A percentile compares a stretch with the other conserved stretches of the same genome.
These are phyloP conservation scores for Lutraria lutraria DNA, from an alignment of 2,888 invertebrate species.

Conservation along the genomic window DNA sequence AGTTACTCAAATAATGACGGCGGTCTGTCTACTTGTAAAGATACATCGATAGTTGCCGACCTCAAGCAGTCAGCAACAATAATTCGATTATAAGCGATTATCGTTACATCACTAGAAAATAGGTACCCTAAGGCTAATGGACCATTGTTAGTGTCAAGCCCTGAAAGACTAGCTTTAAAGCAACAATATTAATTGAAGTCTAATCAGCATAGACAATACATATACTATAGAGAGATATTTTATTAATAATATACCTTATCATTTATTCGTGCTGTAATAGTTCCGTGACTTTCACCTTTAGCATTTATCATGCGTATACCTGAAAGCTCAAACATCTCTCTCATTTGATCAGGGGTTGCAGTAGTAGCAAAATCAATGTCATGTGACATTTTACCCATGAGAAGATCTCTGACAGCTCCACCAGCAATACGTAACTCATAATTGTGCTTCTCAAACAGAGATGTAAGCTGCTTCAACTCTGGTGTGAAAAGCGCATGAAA, in stretches of 20 bases:
- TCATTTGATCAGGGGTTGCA: constrained; percentile 98
- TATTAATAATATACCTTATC: constrained; percentile 92
- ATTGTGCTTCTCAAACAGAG: constrained; percentile 91
- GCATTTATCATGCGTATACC: constrained; percentile 96
- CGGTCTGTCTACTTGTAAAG: too few relatives aligned
- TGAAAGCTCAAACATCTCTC: constrained; percentile 94
- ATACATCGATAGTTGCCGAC: too few relatives aligned
- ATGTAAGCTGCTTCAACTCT: constrained; percentile 91
- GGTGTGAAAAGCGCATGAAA: constrained; percentile 90
- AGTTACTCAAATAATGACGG: too few relatives aligned
- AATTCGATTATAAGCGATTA: too few relatives aligned
- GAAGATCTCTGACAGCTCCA: constrained; percentile 94
- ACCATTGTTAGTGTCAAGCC: too few relatives aligned
- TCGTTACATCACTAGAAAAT: too few relatives aligned
- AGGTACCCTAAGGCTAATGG: too few relatives aligned
- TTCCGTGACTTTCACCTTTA: constrained; percentile 89
- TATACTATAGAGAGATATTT: too few relatives aligned
- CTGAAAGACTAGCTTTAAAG: too few relatives aligned
- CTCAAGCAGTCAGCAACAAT: too few relatives aligned
- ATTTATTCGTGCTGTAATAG: constrained; percentile 97
- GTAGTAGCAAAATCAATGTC: constrained; percentile 99
- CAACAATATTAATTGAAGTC: too few relatives aligned
- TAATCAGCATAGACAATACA: too few relatives aligned
- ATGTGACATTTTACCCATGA: constrained; percentile 86
- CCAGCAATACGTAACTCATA: constrained; percentile 97